Evolutionary conservation across 2,113 vertebrate genomes (phyloP).

Genomic region (Eira barbara): DNA sequence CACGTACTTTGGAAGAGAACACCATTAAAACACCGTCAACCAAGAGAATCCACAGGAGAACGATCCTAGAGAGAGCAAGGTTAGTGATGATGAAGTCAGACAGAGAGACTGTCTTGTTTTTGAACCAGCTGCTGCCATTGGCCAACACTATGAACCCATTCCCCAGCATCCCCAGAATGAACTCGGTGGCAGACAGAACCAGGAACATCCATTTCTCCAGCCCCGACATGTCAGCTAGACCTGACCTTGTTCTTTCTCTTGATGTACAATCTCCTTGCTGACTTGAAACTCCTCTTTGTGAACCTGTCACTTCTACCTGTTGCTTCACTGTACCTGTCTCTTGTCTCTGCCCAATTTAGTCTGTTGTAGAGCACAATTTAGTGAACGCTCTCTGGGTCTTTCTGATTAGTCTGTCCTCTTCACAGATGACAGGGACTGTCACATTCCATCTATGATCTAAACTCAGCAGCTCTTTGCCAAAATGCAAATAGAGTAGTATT

Average conservation of each 20-base stretch:
- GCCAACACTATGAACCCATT: constrained; percentile 55
- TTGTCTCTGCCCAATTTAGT: background rate
- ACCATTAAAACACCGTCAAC: background rate
- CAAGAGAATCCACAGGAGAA: constrained; percentile 44
- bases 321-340: background rate
- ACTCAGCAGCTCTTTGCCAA: constrained; percentile 45
- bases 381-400: background rate
- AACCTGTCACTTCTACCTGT: background rate
- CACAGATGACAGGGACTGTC: background rate
- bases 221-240: background rate
- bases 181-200: background rate
- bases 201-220: background rate
- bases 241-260: background rate
- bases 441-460: background rate
- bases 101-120: constrained; percentile 58
- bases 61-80: constrained; percentile 51
- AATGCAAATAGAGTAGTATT: constrained; percentile 64
- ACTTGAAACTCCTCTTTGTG: background rate
- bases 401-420: constrained; percentile 5
- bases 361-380: background rate
- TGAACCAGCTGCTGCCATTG: constrained; percentile 53
- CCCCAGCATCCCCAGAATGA: constrained; percentile 54
- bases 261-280: background rate
- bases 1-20: background rate
- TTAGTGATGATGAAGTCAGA: constrained; percentile 51